These are phyloP conservation scores for Microcebus ravelobensis DNA, from an alignment of 2,113 vertebrate species.

Conservation along the genomic window DNA sequence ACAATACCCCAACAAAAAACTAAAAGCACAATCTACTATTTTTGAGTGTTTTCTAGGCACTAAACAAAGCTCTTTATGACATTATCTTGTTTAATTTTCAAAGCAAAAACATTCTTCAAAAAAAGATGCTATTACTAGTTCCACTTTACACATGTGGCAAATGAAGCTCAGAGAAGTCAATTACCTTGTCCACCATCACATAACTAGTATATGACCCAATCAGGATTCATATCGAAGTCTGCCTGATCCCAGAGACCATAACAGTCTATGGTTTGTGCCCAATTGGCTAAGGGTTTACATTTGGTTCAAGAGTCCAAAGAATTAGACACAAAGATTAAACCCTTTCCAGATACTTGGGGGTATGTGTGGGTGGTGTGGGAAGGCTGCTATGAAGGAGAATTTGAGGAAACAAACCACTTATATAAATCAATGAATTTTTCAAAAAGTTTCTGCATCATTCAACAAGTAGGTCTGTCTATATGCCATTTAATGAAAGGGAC, in stretches of 20 bases:
- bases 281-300: neutral
- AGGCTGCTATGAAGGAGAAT: neutral
- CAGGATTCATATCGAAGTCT: neutral
- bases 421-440: conserved; percentile 31
- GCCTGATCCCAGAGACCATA: neutral
- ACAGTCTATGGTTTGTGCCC: neutral
- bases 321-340: neutral
- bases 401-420: neutral
- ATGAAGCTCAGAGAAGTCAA: conserved; percentile 11
- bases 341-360: neutral
- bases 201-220: neutral
- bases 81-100: conserved; percentile 18
- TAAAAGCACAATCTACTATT: neutral
- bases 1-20: neutral
- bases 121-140: neutral
- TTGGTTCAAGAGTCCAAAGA: neutral
- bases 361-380: neutral
- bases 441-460: conserved; percentile 33
- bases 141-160: neutral
- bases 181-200: neutral
- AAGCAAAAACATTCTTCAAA: neutral
- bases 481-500: conserved; percentile 33
- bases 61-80: neutral
- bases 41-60: neutral
- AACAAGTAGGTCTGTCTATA: conserved; percentile 2